Evolutionary conservation across 2,888 invertebrate species (phyloP).

Genomic region (Cynaeus angustus): DNA sequence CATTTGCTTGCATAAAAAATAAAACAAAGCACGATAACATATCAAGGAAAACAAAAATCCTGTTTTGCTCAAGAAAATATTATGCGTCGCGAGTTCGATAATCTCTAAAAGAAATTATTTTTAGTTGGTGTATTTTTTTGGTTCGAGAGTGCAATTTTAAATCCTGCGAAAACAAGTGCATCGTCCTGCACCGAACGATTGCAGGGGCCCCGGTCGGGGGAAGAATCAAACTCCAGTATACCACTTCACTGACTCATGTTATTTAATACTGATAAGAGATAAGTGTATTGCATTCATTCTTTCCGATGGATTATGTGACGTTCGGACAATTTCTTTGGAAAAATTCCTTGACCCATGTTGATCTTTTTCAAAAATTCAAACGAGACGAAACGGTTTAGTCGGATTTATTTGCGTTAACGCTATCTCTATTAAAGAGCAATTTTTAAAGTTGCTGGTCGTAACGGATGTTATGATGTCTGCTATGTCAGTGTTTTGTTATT

Average conservation of each 20-base stretch:
- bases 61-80: constrained; percentile 43
- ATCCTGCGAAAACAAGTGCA: constrained; percentile 68
- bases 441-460: constrained; percentile 44
- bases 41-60: constrained; percentile 39
- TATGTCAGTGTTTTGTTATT: constrained; percentile 59
- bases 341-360: constrained; percentile 13
- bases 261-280: constrained; percentile 58
- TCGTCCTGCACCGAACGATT: constrained; percentile 60
- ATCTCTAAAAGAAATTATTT: constrained; percentile 61
- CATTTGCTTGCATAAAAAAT: constrained; percentile 46
- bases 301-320: constrained; percentile 45
- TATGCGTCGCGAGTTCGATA: constrained; percentile 49
- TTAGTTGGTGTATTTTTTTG: constrained; percentile 62
- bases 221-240: constrained; percentile 43
- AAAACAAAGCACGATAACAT: constrained; percentile 46
- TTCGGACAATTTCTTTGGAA: constrained; percentile 15
- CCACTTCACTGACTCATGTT: constrained; percentile 53
- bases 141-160: constrained; percentile 61
- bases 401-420: constrained; percentile 29
- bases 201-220: constrained; percentile 48
- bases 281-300: constrained; percentile 51
- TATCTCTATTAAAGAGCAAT: constrained; percentile 36
- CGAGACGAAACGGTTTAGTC: constrained; percentile 17
- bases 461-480: constrained; percentile 60
- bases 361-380: background rate